Evolutionary conservation across 2,113 vertebrate genomes (phyloP).

Genomic region (Oostethus manadensis): DNA sequence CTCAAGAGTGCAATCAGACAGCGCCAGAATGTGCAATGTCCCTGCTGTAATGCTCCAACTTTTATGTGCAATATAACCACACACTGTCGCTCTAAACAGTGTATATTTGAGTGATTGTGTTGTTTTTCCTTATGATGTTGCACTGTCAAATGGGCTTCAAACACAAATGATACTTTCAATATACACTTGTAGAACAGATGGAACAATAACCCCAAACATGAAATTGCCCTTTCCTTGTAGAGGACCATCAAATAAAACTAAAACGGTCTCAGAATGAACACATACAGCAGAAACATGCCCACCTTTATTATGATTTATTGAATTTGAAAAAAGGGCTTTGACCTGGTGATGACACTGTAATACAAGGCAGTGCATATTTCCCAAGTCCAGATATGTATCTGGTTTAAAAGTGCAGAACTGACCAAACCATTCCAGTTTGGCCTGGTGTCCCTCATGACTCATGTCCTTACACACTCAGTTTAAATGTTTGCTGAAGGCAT

Average conservation of each 20-base stretch:
- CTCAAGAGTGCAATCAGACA: background rate
- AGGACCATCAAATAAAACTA: background rate
- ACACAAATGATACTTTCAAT: background rate
- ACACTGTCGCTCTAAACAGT: background rate
- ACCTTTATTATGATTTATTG: background rate
- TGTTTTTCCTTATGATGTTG: conserved; percentile 3
- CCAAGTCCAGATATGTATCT: background rate
- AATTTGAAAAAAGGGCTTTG: background rate
- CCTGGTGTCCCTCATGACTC: background rate
- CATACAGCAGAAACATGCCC: background rate
- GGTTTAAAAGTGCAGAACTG: conserved; percentile 3
- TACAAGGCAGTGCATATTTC: background rate
- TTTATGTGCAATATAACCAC: conserved; percentile 1
- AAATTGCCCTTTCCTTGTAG: background rate
- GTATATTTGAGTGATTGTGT: conserved; percentile 1
- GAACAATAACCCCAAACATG: background rate
- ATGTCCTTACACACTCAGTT: background rate
- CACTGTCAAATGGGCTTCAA: background rate
- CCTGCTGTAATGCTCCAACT: background rate
- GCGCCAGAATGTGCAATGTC: background rate
- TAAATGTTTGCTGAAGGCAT: background rate
- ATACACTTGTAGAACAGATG: background rate
- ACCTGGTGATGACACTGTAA: background rate
- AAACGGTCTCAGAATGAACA: background rate
- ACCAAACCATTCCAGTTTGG: background rate